These are phyloP conservation scores for Donacobius atricapilla DNA, from an alignment of 2,113 vertebrate genomes.

Conservation along the genomic window DNA sequence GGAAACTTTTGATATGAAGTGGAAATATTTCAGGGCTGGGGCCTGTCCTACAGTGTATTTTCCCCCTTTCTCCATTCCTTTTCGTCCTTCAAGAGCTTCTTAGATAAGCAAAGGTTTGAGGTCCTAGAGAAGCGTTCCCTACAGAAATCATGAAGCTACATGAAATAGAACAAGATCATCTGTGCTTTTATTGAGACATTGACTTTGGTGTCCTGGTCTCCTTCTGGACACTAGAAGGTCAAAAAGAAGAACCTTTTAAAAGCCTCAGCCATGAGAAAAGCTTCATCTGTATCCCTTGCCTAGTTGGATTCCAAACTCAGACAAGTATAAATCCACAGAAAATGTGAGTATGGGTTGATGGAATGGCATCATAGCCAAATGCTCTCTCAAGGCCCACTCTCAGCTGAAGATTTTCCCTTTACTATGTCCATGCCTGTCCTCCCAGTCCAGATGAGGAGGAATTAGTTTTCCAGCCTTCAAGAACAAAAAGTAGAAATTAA, in stretches of 20 bases:
- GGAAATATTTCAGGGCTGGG: neutral
- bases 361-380: neutral
- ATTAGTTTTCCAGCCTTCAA: neutral
- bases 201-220: neutral
- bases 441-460: neutral
- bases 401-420: neutral
- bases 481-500: neutral
- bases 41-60: neutral
- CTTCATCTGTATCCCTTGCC: neutral
- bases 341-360: neutral
- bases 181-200: neutral
- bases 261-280: neutral
- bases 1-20: neutral
- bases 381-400: neutral
- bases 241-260: neutral
- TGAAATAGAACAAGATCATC: neutral
- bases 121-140: neutral
- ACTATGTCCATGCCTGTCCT: neutral
- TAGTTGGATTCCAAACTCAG: neutral
- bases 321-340: neutral
- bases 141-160: neutral
- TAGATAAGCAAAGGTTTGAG: neutral
- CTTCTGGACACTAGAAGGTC: neutral
- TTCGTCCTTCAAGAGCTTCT: neutral
- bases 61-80: neutral